These are phyloP conservation scores for Bursaphelenchus okinawaensis DNA, from an alignment of 2,888 invertebrate genomes.

Conservation along the genomic window DNA sequence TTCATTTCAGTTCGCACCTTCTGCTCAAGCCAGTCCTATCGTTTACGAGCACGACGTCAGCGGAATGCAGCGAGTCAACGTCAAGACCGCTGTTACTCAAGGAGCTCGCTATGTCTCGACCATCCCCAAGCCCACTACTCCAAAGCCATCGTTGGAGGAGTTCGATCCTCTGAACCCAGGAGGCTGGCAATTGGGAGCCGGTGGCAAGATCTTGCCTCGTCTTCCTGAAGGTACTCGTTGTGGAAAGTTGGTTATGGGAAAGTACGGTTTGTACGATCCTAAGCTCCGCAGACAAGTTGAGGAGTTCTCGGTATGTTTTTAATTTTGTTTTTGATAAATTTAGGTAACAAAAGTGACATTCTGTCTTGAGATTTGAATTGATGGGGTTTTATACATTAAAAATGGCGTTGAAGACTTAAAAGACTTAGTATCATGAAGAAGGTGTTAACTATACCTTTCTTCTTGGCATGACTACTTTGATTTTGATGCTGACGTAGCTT, in stretches of 20 bases:
- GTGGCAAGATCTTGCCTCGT: constrained; percentile 54
- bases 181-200: constrained; percentile 38
- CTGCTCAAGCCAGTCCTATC: constrained; percentile 18
- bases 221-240: constrained; percentile 53
- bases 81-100: constrained; percentile 1
- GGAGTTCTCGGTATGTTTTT: constrained; percentile 10
- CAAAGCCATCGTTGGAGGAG: constrained; percentile 47
- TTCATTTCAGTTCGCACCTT: constrained; percentile 11
- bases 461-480: too few species aligned
- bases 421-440: too few species aligned
- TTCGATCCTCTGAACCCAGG: constrained; percentile 55
- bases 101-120: background rate
- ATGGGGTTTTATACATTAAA: too few species aligned
- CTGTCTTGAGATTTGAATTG: too few species aligned
- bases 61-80: constrained; percentile 14
- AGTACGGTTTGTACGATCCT: constrained; percentile 55
- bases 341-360: background rate
- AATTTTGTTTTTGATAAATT: background rate
- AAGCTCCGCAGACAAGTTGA: constrained; percentile 7
- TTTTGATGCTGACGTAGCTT: too few species aligned
- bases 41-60: constrained; percentile 19
- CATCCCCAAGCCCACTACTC: background rate
- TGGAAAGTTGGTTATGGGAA: constrained; percentile 55
- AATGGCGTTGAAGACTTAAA: too few species aligned
- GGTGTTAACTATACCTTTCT: too few species aligned